Evolutionary conservation across 2,888 invertebrate genomes (phyloP).

Genomic region (Folsomia candida): DNA sequence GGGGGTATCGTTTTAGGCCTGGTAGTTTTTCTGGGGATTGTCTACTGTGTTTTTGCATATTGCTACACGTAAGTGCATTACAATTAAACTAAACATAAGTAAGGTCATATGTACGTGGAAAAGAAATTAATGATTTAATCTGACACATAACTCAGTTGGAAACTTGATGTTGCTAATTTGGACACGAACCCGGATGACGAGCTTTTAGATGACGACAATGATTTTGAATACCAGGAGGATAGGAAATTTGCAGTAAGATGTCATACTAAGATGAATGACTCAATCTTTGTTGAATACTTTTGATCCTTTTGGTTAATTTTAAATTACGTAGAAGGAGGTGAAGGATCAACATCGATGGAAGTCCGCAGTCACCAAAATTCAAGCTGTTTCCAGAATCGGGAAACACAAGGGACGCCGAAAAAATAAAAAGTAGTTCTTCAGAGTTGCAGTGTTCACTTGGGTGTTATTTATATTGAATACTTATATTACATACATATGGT

Average conservation of each 20-base stretch:
- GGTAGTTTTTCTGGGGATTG: slow-evolving; percentile 18
- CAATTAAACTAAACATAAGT: too few species aligned
- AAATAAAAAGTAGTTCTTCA: too few species aligned
- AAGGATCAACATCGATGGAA: neutral
- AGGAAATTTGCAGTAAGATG: neutral
- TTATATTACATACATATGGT: too few species aligned
- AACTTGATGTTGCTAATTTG: neutral
- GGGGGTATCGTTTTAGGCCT: slow-evolving; percentile 29
- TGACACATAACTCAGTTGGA: too few species aligned
- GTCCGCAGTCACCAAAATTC: neutral
- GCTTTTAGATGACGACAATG: neutral
- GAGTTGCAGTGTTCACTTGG: too few species aligned
- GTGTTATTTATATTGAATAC: too few species aligned
- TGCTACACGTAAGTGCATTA: slow-evolving; percentile 37
- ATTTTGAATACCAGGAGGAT: neutral
- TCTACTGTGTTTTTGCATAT: slow-evolving; percentile 36
- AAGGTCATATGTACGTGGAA: too few species aligned
- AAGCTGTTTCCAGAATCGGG: too few species aligned
- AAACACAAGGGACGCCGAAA: too few species aligned
- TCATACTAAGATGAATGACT: too few species aligned
- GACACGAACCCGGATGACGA: neutral
- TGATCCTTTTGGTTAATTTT: neutral
- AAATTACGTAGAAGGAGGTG: neutral
- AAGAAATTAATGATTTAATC: too few species aligned
- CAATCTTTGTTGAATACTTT: neutral